Base-by-base conservation (phyloP, 2,888 invertebrate genomes). In the Trisateles emortualis region DNA sequence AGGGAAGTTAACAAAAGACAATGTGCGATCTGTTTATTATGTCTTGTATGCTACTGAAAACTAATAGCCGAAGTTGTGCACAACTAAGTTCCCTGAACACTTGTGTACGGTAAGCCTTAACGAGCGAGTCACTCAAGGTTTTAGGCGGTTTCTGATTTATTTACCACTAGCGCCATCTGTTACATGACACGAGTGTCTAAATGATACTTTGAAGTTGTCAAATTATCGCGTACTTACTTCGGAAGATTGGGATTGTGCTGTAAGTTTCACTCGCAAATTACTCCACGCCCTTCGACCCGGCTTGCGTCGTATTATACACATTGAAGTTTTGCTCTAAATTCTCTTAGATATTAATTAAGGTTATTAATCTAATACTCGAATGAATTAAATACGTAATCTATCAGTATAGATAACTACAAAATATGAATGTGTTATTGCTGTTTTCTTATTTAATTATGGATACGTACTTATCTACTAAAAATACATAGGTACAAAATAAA, bases 141-240 rank as follows among this genome's bases (percentile, higher is more conserved):
- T 82, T 79, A 82, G 81, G 72, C 79, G 73, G 65, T 73, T 66
- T 72, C 76, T 81, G 86, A 87, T 87, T 86, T 88, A 86, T 88
- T 87, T 85, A 84, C 81, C 86, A 85, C 83, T 78, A 81, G 79
- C 71, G 78, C 79, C 89, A 88, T 87, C 86, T 88, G 90, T 79
- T 85, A 72, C 79, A 69, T 79, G 81, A 86, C 81, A 83, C 79
- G 68, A 77, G 78, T 77, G 68, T 76, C 79, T 83, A 84, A 89
- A 89, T 84, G 85, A 88, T 83, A 89, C 81, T 89, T 90, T 87
- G 83, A 90, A 88, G 82, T 88, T 86, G 84, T 85, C 87, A 86
- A 88, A 90, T 89, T 89, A 88, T 81, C 88, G 83, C 79, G 73
- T 78, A 81, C 79, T 80, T 77, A 75, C 79, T 79, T 71, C 60